phyloP scores from a whole-genome alignment of 2,888 invertebrate genomes.

The Baccha elongata region DNA sequence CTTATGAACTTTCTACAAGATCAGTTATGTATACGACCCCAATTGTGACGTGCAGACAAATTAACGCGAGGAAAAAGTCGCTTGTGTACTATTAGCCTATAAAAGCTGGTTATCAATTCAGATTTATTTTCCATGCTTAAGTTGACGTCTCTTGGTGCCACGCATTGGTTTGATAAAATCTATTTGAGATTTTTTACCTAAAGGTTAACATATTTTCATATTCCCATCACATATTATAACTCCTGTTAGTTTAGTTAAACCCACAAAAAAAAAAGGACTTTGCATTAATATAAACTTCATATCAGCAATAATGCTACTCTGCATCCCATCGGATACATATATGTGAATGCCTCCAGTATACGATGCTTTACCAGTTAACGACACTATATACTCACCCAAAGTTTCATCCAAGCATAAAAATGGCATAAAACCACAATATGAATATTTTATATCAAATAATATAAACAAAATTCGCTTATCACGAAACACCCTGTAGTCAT shows the following conservation, averaged over 20 bases:
- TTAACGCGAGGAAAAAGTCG: too few relatives aligned
- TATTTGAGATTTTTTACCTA: background rate
- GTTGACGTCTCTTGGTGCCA: too few relatives aligned
- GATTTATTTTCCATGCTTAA: too few relatives aligned
- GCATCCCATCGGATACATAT: too few relatives aligned
- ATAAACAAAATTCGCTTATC: conserved; percentile 60
- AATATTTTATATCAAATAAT: conserved; percentile 61
- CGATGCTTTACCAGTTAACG: background rate
- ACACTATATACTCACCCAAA: conserved; percentile 13
- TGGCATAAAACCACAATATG: conserved; percentile 52
- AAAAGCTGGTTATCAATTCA: too few relatives aligned
- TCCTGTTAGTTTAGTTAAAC: conserved; percentile 12
- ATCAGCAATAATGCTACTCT: conserved; percentile 6
- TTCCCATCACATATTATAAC: conserved; percentile 2
- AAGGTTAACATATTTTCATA: background rate
- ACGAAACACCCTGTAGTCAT: conserved; percentile 37
- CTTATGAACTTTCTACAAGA: too few relatives aligned
- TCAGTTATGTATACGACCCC: too few relatives aligned
- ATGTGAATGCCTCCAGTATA: too few relatives aligned
- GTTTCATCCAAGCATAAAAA: conserved; percentile 43
- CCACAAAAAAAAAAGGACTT: background rate
- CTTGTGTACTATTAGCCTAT: too few relatives aligned
- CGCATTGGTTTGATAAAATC: background rate
- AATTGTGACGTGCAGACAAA: too few relatives aligned
- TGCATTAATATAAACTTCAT: conserved; percentile 12